Conservation (phyloP, 2,888 invertebrate species). For the Drosophila rellima region DNA sequence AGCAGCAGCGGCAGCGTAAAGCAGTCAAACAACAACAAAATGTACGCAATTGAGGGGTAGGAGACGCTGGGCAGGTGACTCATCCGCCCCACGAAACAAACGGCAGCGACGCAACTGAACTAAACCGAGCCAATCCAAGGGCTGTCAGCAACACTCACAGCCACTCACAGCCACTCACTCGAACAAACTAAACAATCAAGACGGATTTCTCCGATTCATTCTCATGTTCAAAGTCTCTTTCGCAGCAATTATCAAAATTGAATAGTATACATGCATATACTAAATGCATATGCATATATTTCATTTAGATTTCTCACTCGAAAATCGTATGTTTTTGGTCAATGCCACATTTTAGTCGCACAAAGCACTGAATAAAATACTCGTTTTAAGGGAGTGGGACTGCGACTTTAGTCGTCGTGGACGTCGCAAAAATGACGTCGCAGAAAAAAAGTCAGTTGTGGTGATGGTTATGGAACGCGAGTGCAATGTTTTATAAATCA, state of each 20-base stretch:
- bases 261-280: not conserved
- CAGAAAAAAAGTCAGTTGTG: constrained; percentile 68
- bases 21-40: constrained; percentile 71
- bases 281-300: constrained; percentile 4
- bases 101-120: constrained; percentile 20
- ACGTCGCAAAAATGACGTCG: constrained; percentile 82
- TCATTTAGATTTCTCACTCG: constrained; percentile 18
- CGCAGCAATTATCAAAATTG: constrained; percentile 28
- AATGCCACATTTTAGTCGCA: constrained; percentile 40
- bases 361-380: constrained; percentile 39
- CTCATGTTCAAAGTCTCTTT: constrained; percentile 43
- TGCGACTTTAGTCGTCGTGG: constrained; percentile 64
- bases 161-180: too few relatives aligned
- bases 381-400: constrained; percentile 55
- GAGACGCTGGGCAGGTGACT: constrained; percentile 78
- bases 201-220: constrained; percentile 39
- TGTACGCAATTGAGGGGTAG: constrained; percentile 46
- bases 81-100: constrained; percentile 80
- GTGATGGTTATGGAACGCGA: constrained; percentile 68
- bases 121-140: constrained; percentile 36
- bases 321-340: constrained; percentile 50
- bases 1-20: constrained; percentile 38
- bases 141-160: constrained; percentile 44
- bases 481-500: constrained; percentile 41
- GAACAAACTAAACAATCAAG: constrained; percentile 43